These are phyloP conservation scores for Zoanthus solanderi DNA, from an alignment of 92 coral and sea anemone species.

Conservation along the genomic window DNA sequence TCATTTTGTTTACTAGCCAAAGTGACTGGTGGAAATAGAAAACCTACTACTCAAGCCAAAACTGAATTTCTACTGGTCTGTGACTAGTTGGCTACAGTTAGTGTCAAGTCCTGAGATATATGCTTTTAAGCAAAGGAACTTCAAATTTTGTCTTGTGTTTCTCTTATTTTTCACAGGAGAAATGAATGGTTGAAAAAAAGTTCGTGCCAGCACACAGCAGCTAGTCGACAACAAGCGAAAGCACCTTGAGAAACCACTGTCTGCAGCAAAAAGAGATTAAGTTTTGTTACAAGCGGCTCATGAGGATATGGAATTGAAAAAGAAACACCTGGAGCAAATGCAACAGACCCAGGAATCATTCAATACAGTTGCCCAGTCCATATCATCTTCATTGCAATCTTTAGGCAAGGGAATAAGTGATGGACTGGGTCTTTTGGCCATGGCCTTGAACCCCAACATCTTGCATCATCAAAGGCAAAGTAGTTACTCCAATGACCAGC, in stretches of 20 bases:
- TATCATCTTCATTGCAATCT: slow-evolving; percentile 40
- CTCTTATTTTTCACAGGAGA: background rate
- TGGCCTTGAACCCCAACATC: slow-evolving; percentile 51
- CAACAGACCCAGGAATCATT: slow-evolving; percentile 44
- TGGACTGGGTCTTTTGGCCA: slow-evolving; percentile 52
- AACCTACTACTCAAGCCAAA: too few species aligned
- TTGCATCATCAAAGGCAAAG: slow-evolving; percentile 6
- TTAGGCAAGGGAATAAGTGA: slow-evolving; percentile 48
- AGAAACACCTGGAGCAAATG: slow-evolving; percentile 32
- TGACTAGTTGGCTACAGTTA: too few species aligned
- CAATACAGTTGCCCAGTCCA: background rate
- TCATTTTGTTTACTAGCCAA: too few species aligned
- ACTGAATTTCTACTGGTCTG: too few species aligned
- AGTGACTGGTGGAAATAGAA: too few species aligned
- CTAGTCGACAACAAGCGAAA: slow-evolving; percentile 54
- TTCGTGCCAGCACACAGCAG: slow-evolving; percentile 17
- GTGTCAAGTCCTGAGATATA: background rate
- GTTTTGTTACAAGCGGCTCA: slow-evolving; percentile 52
- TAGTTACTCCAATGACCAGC: background rate
- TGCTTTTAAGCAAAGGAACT: slow-evolving; percentile 4
- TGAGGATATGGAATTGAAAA: slow-evolving; percentile 49
- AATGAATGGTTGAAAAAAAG: slow-evolving; percentile 10
- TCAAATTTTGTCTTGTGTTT: background rate
- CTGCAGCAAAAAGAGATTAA: slow-evolving; percentile 58
- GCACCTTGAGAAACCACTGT: slow-evolving; percentile 60